These are phyloP conservation scores for Danio rerio DNA, from an alignment of 2,113 vertebrate species.

Conservation along the genomic window DNA sequence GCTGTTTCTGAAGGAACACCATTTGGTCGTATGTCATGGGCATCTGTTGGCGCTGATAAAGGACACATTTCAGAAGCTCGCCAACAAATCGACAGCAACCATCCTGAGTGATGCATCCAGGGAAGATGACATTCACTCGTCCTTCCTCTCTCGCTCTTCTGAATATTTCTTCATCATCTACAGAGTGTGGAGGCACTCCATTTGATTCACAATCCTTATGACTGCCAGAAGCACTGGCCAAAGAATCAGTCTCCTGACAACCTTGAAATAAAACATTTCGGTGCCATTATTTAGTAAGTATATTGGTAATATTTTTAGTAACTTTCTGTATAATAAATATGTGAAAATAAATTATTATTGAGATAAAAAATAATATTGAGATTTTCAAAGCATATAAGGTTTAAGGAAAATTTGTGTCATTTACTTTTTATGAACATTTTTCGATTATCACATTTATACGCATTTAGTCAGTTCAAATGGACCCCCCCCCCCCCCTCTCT, in stretches of 20 bases:
- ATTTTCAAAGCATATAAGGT: no score
- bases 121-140: constrained; percentile 82
- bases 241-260: neutral
- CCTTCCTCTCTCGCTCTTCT: constrained; percentile 71
- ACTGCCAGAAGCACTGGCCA: neutral
- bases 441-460: neutral
- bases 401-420: no score
- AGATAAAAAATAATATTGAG: no score
- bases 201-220: constrained; percentile 5
- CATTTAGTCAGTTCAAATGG: neutral
- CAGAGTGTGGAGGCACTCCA: neutral
- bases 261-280: constrained; percentile 11
- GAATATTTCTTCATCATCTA: constrained; percentile 61
- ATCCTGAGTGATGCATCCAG: constrained; percentile 83
- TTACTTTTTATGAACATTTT: neutral
- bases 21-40: constrained; percentile 95
- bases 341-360: no score
- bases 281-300: no score
- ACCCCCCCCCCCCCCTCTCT: no score
- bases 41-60: constrained; percentile 93
- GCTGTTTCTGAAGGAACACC: constrained; percentile 79
- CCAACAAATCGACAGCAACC: constrained; percentile 88
- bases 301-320: no score
- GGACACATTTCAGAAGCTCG: constrained; percentile 91
- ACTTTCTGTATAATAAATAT: no score